Evolutionary conservation across 1,140 invertebrate genomes (phyloP).

Genomic region (Drosophila cardini): DNA sequence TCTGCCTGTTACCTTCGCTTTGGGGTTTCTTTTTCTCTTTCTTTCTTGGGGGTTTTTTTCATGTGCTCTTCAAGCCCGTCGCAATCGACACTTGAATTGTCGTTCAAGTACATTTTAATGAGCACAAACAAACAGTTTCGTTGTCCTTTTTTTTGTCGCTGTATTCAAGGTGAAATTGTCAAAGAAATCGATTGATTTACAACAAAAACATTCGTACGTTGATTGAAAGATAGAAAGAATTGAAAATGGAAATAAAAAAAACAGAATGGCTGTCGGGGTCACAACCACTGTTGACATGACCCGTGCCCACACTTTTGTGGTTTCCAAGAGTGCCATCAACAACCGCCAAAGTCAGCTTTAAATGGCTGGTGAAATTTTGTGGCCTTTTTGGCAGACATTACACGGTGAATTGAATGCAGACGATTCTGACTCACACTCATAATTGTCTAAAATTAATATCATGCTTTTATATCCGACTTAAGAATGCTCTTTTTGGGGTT

Average conservation of each 20-base stretch:
- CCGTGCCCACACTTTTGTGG: slow-evolving; percentile 63
- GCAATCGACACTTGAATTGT: slow-evolving; percentile 23
- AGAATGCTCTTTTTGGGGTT: neutral
- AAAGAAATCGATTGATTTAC: slow-evolving; percentile 70
- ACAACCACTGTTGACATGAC: slow-evolving; percentile 45
- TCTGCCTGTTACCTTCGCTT: slow-evolving; percentile 10
- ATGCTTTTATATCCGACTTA: neutral
- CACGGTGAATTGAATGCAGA: neutral
- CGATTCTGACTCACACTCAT: slow-evolving; percentile 7
- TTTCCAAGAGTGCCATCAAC: slow-evolving; percentile 43
- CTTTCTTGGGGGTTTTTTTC: neutral
- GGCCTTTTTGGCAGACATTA: neutral
- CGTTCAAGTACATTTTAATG: slow-evolving; percentile 65
- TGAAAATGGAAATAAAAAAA: neutral
- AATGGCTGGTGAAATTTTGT: slow-evolving; percentile 12
- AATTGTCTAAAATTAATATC: neutral
- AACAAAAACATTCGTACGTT: slow-evolving; percentile 10
- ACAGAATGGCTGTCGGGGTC: slow-evolving; percentile 13
- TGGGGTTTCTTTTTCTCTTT: slow-evolving; percentile 17
- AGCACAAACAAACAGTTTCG: slow-evolving; percentile 57
- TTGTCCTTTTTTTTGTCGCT: slow-evolving; percentile 53
- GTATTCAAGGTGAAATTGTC: slow-evolving; percentile 54
- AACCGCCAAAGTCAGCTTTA: slow-evolving; percentile 11
- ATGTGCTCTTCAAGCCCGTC: too few species aligned
- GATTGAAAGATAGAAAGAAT: neutral